phyloP scores from a whole-genome alignment of 1,140 invertebrate genomes.

The Drosophila chauvacae region DNA sequence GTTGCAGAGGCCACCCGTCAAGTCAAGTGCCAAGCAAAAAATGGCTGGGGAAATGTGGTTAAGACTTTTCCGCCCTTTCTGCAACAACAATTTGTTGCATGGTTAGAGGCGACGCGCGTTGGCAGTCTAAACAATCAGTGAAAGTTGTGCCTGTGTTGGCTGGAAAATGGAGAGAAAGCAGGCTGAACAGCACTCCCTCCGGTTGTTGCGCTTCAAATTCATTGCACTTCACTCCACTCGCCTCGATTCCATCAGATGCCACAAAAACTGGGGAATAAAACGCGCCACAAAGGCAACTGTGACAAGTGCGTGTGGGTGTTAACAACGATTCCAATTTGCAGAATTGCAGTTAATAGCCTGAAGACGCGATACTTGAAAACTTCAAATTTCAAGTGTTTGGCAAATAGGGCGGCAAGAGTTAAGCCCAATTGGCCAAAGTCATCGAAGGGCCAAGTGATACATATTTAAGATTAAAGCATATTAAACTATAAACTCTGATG shows the following conservation, averaged over 20 bases:
- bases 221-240: constrained; percentile 4
- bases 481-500: too few relatives aligned
- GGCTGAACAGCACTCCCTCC: neutral
- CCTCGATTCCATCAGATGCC: constrained; percentile 23
- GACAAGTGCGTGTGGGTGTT: constrained; percentile 16
- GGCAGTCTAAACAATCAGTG: constrained; percentile 61
- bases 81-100: constrained; percentile 67
- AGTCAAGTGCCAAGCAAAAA: constrained; percentile 42
- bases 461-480: neutral
- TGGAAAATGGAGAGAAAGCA: constrained; percentile 16
- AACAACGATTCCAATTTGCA: constrained; percentile 34
- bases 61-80: constrained; percentile 3
- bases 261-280: constrained; percentile 28
- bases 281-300: constrained; percentile 42
- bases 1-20: constrained; percentile 17
- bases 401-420: constrained; percentile 39
- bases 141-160: constrained; percentile 66
- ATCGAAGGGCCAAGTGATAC: neutral
- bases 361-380: constrained; percentile 50
- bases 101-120: constrained; percentile 52
- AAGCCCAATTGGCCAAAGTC: neutral
- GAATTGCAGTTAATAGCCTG: constrained; percentile 43
- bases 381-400: constrained; percentile 49
- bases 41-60: neutral
- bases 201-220: constrained; percentile 10